Evolutionary conservation across 2,113 vertebrate genomes (phyloP).

Genomic region (Scomber japonicus): DNA sequence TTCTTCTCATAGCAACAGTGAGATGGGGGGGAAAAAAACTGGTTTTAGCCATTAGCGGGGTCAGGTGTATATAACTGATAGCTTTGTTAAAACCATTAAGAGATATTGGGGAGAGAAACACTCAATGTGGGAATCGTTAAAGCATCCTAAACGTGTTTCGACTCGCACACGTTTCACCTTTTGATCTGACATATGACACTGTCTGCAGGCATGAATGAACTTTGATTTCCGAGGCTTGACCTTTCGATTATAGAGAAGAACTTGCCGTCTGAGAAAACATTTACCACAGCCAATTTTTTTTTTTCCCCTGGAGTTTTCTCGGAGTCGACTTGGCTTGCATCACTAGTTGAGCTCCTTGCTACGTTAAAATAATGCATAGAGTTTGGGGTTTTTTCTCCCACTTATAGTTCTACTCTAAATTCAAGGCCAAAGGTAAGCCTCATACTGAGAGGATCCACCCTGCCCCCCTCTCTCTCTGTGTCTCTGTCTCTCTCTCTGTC

Average conservation of each 20-base stretch:
- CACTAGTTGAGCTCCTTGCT: neutral
- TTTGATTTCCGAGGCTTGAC: conserved; percentile 50
- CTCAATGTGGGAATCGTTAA: neutral
- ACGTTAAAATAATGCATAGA: neutral
- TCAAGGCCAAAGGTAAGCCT: neutral
- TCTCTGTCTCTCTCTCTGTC: neutral
- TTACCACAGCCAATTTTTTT: neutral
- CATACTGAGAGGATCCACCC: neutral
- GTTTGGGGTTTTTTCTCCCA: neutral
- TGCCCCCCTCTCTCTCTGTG: too few species aligned
- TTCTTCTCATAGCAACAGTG: neutral
- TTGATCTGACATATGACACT: conserved; percentile 21
- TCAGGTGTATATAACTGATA: conserved; percentile 10
- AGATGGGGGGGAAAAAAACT: neutral
- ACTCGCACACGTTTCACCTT: neutral
- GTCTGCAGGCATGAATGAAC: conserved; percentile 28
- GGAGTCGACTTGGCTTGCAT: neutral
- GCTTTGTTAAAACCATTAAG: conserved; percentile 3
- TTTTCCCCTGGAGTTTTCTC: neutral
- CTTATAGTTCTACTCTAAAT: neutral
- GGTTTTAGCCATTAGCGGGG: neutral
- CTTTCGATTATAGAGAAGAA: conserved; percentile 48
- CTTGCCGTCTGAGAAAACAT: neutral
- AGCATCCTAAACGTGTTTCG: neutral
- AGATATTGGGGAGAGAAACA: neutral